These are phyloP conservation scores for Pygoscelis antarcticus DNA, from an alignment of 2,113 vertebrate genomes.

Conservation along the genomic window DNA sequence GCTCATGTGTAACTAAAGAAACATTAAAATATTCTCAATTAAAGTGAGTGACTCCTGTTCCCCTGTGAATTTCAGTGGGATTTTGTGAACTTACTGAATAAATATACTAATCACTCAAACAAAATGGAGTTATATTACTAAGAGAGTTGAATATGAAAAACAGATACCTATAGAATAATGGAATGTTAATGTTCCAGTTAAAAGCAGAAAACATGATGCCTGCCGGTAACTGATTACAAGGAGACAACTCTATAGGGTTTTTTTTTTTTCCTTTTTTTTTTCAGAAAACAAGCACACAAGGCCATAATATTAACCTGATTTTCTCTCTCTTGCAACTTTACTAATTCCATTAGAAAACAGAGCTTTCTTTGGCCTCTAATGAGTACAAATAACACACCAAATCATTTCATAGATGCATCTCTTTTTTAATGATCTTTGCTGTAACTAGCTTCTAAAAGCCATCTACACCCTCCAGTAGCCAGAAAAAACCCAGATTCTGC, in stretches of 20 bases:
- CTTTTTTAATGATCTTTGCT: neutral
- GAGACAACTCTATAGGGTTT: neutral
- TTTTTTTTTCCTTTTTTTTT: neutral
- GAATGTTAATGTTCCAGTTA: neutral
- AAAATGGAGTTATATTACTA: neutral
- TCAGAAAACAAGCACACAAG: neutral
- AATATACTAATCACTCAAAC: neutral
- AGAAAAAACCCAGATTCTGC: neutral
- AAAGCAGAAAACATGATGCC: neutral
- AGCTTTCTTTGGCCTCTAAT: neutral
- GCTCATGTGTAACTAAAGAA: neutral
- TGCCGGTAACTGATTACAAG: neutral
- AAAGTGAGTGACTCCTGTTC: neutral
- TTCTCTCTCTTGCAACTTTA: neutral
- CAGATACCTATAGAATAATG: neutral
- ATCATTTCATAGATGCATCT: fast-evolving
- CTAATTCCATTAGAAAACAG: neutral
- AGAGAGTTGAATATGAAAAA: neutral
- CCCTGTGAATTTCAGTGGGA: neutral
- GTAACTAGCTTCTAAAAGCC: neutral
- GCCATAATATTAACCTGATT: neutral
- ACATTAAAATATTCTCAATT: slow-evolving; percentile 13
- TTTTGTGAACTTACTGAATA: slow-evolving; percentile 1
- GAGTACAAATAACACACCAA: neutral
- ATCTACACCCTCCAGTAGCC: neutral